Percentiles rank a stretch among this genome's conserved stretches.
Conservation (phyloP, 1,140 invertebrate genomes). For the Centruroides vittatus region DNA sequence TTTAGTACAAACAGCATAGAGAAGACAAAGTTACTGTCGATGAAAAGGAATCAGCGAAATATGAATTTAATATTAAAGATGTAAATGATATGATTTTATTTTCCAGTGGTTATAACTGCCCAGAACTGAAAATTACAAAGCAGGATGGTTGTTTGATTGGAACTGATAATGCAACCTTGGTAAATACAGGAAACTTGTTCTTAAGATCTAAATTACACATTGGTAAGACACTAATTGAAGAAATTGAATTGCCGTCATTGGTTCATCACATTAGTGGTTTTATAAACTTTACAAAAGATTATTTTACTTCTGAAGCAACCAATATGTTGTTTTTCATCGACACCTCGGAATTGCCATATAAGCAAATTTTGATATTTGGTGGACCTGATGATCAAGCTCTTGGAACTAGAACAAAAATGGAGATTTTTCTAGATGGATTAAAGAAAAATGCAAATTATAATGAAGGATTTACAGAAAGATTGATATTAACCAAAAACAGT, state of each 20-base stretch:
- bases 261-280: background rate
- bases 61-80: background rate
- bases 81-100: background rate
- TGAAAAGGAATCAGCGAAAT: background rate
- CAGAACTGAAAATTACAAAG: background rate
- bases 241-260: background rate
- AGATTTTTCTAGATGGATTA: background rate
- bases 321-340: conserved; percentile 1
- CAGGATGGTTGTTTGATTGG: background rate
- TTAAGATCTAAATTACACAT: background rate
- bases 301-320: background rate
- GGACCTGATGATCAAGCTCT: background rate
- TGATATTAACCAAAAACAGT: background rate
- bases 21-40: background rate
- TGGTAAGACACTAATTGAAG: background rate
- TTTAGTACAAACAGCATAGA: background rate
- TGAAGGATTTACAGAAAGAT: background rate
- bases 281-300: background rate
- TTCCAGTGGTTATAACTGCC: background rate
- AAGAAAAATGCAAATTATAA: background rate
- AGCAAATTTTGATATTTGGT: background rate
- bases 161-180: background rate
- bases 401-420: background rate
- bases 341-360: background rate
- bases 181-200: background rate